A percentile compares a stretch with the other conserved stretches of the same genome.
Evolutionary conservation across 1,140 invertebrate genomes (phyloP).

Genomic region (Drosophila obscura): DNA sequence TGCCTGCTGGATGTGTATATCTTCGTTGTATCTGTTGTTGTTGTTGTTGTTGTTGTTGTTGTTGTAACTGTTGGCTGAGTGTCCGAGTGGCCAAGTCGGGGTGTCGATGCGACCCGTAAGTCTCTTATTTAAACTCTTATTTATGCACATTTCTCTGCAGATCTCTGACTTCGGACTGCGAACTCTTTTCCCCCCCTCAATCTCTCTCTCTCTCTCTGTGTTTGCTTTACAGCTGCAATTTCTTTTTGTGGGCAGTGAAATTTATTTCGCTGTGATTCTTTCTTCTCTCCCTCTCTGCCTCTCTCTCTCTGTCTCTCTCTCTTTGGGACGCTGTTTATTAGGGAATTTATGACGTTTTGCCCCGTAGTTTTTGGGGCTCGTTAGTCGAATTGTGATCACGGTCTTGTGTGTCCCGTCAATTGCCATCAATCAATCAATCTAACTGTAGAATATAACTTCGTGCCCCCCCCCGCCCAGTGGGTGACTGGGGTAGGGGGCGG

Average conservation of each 20-base stretch:
- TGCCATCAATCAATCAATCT: slow-evolving; percentile 72
- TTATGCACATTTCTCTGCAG: slow-evolving; percentile 58
- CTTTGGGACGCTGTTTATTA: slow-evolving; percentile 57
- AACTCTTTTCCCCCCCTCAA: neutral
- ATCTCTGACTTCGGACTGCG: too few species aligned
- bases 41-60: slow-evolving; percentile 12
- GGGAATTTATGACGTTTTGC: slow-evolving; percentile 69
- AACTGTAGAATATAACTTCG: slow-evolving; percentile 17
- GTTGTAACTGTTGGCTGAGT: slow-evolving; percentile 69
- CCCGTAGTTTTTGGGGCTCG: slow-evolving; percentile 42
- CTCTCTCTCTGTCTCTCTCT: slow-evolving; percentile 5
- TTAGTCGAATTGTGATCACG: slow-evolving; percentile 70
- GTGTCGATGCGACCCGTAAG: slow-evolving; percentile 60
- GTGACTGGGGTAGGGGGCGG: neutral
- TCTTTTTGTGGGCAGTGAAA: slow-evolving; percentile 64
- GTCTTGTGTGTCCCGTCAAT: slow-evolving; percentile 54
- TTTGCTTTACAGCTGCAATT: slow-evolving; percentile 15
- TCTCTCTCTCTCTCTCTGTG: slow-evolving; percentile 15
- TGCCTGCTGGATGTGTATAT: neutral
- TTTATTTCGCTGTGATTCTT: slow-evolving; percentile 50
- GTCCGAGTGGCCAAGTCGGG: slow-evolving; percentile 30
- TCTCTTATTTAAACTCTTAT: slow-evolving; percentile 76
- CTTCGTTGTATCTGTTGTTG: slow-evolving; percentile 10
- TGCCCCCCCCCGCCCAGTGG: neutral
- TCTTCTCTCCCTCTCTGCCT: slow-evolving; percentile 9